A percentile compares a stretch with the other conserved stretches of the same genome.
Conservation (phyloP, 2,888 invertebrate species). For the Cylloceria caligata region DNA sequence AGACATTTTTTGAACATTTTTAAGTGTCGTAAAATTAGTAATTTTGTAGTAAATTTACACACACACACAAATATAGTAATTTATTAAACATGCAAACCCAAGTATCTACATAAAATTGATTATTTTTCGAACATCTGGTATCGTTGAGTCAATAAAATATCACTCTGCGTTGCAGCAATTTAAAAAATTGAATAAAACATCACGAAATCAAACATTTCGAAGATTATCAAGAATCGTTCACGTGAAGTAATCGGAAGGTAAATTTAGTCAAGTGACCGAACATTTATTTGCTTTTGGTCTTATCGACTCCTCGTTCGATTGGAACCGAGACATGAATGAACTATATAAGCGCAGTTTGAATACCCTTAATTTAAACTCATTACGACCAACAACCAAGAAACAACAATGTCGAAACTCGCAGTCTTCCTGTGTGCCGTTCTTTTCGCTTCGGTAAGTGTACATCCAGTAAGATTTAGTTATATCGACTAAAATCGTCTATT, state of each 20-base stretch:
- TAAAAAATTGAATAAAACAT: background rate
- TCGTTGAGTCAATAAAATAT: background rate
- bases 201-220: slow-evolving; percentile 6
- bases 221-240: background rate
- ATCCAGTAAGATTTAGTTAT: too few species aligned
- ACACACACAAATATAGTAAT: too few species aligned
- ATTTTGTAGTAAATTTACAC: too few species aligned
- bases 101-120: background rate
- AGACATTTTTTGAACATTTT: too few species aligned
- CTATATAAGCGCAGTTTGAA: slow-evolving; percentile 45
- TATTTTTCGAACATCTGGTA: background rate
- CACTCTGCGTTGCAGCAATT: background rate
- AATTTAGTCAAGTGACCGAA: slow-evolving; percentile 53
- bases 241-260: background rate
- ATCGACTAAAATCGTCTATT: too few species aligned
- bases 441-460: slow-evolving; percentile 52
- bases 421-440: slow-evolving; percentile 47
- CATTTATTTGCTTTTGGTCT: background rate
- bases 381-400: background rate
- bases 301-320: background rate
- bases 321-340: background rate
- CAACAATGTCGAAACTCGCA: slow-evolving; percentile 47
- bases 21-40: too few species aligned
- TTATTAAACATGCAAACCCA: background rate
- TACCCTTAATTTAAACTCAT: background rate